Conservation (phyloP, 2,797 vertebrate genomes). For the Coccyzus lansbergi region DNA sequence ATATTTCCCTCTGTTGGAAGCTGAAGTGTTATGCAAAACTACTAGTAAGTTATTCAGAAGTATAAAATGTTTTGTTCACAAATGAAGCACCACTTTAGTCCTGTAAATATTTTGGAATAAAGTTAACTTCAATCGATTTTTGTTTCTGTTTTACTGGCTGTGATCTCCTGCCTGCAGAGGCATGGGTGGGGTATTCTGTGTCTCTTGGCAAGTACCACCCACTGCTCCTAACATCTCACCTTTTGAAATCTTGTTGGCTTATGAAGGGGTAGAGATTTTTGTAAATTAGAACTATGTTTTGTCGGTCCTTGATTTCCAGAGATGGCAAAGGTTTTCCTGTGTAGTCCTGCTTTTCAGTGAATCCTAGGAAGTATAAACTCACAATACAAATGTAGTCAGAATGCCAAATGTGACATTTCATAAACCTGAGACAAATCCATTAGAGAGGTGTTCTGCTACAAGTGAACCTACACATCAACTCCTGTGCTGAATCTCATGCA, state of each 20-base stretch:
- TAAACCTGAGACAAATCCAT: not conserved
- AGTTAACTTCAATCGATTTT: constrained; percentile 30
- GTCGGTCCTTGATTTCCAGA: not conserved
- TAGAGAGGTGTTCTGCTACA: not conserved
- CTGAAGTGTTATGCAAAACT: constrained; percentile 41
- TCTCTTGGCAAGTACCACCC: not conserved
- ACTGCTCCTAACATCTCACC: not conserved
- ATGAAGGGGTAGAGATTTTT: not conserved
- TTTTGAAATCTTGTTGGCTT: not conserved
- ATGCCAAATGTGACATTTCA: not conserved
- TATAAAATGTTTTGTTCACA: constrained; percentile 38
- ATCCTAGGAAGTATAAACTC: not conserved
- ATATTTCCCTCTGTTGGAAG: constrained; percentile 38
- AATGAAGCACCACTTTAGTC: constrained; percentile 50
- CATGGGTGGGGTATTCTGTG: not conserved
- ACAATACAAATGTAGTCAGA: not conserved
- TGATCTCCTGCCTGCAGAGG: not conserved
- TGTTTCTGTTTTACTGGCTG: constrained; percentile 50
- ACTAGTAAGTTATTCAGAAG: constrained; percentile 50
- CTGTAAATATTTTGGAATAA: constrained; percentile 71
- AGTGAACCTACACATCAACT: not conserved
- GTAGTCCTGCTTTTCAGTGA: not conserved
- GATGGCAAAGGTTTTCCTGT: not conserved
- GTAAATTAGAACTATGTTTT: not conserved
- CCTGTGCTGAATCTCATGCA: fast-evolving